Evolutionary conservation across 2,888 invertebrate genomes (phyloP).

Genomic region (Poecilus cupreus): DNA sequence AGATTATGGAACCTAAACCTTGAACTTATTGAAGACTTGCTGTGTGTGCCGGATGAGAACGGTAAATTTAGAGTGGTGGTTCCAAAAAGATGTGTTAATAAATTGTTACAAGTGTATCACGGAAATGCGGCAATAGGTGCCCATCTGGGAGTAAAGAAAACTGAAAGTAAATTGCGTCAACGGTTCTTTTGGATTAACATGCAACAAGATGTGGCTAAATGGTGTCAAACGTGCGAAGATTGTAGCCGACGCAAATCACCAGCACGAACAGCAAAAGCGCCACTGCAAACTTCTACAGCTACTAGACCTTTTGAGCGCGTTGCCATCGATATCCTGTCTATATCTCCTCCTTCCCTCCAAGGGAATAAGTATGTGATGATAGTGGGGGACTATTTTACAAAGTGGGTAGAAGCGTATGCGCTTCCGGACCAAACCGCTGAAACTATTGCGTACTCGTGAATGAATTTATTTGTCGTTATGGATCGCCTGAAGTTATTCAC

Average conservation of each 20-base stretch:
- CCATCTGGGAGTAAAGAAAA: slow-evolving; percentile 20
- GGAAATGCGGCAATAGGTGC: slow-evolving; percentile 11
- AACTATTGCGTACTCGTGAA: slow-evolving; percentile 64
- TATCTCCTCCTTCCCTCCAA: neutral
- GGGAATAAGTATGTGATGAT: slow-evolving; percentile 30
- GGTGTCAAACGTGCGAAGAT: slow-evolving; percentile 14
- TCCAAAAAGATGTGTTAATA: neutral
- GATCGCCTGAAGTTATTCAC: slow-evolving; percentile 55
- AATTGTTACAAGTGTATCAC: neutral
- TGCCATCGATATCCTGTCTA: neutral
- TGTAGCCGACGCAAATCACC: neutral
- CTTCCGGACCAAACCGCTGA: slow-evolving; percentile 61
- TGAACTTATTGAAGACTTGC: neutral
- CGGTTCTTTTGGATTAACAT: slow-evolving; percentile 22
- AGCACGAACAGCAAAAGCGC: neutral
- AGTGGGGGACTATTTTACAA: slow-evolving; percentile 56
- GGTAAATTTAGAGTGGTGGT: neutral
- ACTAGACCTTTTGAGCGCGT: neutral
- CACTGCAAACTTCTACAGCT: neutral
- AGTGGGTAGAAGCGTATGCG: slow-evolving; percentile 61
- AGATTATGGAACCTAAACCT: neutral
- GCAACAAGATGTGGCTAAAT: neutral
- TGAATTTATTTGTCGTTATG: slow-evolving; percentile 60
- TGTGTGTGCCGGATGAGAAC: neutral
- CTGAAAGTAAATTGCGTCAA: neutral